A percentile compares a stretch with the other conserved stretches of the same genome.
phyloP scores from a whole-genome alignment of 2,888 invertebrate species.

The Lomographa bimaculata region DNA sequence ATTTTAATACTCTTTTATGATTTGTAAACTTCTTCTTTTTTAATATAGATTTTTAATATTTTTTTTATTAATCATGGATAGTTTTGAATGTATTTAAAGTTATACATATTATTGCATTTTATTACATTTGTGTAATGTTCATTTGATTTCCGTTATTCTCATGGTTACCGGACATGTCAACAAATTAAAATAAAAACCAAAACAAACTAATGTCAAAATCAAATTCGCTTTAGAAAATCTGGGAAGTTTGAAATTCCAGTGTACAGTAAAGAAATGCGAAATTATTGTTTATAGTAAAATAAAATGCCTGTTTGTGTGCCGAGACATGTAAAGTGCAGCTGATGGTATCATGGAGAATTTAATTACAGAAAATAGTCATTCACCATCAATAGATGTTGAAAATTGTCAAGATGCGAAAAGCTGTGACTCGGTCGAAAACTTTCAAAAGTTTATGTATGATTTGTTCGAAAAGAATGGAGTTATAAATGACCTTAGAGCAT shows the following conservation, averaged over 20 bases:
- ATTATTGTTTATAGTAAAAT: too few relatives aligned
- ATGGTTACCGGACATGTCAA: constrained; percentile 58
- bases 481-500: constrained; percentile 81
- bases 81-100: too few relatives aligned
- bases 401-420: constrained; percentile 39
- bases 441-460: constrained; percentile 81
- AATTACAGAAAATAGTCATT: constrained; percentile 23
- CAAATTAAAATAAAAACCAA: constrained; percentile 34
- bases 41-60: too few relatives aligned
- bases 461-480: constrained; percentile 86
- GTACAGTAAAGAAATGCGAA: constrained; percentile 32
- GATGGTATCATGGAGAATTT: constrained; percentile 51
- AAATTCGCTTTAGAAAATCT: constrained; percentile 51
- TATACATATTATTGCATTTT: too few relatives aligned
- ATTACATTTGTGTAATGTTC: too few relatives aligned
- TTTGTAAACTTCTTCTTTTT: too few relatives aligned
- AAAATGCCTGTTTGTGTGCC: too few relatives aligned
- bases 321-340: constrained; percentile 21
- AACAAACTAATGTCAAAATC: constrained; percentile 44
- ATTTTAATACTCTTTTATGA: not conserved
- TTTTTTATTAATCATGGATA: too few relatives aligned
- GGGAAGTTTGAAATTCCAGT: constrained; percentile 72
- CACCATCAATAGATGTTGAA: constrained; percentile 15
- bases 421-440: constrained; percentile 69
- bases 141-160: constrained; percentile 12